These are phyloP conservation scores for Theristicus caerulescens DNA, from an alignment of 2,113 vertebrate species.

Conservation along the genomic window DNA sequence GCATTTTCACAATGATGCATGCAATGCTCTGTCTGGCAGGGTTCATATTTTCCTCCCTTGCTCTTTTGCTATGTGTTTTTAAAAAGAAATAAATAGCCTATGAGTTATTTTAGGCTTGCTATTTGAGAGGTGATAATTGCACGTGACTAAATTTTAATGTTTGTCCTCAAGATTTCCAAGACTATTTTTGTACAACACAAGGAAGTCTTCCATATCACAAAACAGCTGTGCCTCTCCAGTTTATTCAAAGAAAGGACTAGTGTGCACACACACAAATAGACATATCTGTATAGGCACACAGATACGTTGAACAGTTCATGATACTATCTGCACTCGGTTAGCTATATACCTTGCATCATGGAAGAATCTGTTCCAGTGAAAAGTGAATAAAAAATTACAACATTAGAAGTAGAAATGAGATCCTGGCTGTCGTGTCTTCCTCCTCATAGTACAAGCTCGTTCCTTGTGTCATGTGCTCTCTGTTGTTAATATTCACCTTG, in stretches of 20 bases:
- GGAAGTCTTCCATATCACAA: not conserved
- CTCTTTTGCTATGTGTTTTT: not conserved
- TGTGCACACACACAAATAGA: not conserved
- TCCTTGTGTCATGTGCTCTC: not conserved
- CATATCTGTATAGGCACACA: accelerated
- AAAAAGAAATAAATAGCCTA: not conserved
- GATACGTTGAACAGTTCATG: not conserved
- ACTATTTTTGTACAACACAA: accelerated
- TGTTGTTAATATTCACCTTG: not conserved
- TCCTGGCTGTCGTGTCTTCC: not conserved
- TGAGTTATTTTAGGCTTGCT: not conserved
- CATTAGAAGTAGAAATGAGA: not conserved
- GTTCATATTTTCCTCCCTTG: not conserved
- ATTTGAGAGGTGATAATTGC: not conserved
- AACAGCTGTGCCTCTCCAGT: not conserved
- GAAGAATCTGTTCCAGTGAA: not conserved
- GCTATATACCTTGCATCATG: accelerated
- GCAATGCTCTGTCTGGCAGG: not conserved
- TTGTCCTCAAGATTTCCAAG: not conserved
- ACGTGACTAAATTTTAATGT: accelerated
- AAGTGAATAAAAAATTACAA: not conserved
- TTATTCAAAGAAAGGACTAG: not conserved
- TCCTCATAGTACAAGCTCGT: not conserved
- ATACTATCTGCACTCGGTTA: not conserved
- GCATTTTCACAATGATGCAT: not conserved